Conservation (phyloP, 2,888 invertebrate species). For the Aleiodes testaceus region DNA sequence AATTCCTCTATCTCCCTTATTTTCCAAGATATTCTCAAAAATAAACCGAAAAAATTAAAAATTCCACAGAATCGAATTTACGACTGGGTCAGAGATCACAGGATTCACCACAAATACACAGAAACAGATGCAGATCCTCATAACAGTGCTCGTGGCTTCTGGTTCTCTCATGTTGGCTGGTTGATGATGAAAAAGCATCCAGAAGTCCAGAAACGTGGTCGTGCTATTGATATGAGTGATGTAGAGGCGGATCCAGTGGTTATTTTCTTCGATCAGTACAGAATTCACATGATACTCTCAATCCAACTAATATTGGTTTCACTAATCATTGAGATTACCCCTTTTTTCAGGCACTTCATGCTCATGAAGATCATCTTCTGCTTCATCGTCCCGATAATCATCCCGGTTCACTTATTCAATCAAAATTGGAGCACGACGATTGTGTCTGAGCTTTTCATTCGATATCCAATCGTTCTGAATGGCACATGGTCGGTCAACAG, state of each 20-base stretch:
- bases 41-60: neutral
- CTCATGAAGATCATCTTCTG: conserved; percentile 75
- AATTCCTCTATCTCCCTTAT: too few relatives aligned
- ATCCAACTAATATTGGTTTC: too few relatives aligned
- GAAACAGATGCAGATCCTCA: conserved; percentile 90
- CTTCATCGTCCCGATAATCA: conserved; percentile 76
- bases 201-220: conserved; percentile 84
- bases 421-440: conserved; percentile 63
- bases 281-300: conserved; percentile 48
- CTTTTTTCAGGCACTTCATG: conserved; percentile 72
- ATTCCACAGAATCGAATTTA: conserved; percentile 78
- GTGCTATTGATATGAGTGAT: conserved; percentile 86
- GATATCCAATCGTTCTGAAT: conserved; percentile 75
- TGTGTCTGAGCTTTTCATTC: conserved; percentile 72
- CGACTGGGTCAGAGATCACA: conserved; percentile 85
- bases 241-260: conserved; percentile 84
- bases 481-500: conserved; percentile 78
- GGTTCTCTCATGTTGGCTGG: conserved; percentile 96
- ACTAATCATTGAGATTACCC: neutral
- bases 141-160: conserved; percentile 87
- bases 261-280: conserved; percentile 82
- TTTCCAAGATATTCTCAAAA: neutral
- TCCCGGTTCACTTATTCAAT: conserved; percentile 72
- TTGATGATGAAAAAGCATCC: conserved; percentile 92
- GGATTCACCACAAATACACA: conserved; percentile 83